Evolutionary conservation across 2,888 invertebrate genomes (phyloP).

Genomic region (Schizaphis graminum): DNA sequence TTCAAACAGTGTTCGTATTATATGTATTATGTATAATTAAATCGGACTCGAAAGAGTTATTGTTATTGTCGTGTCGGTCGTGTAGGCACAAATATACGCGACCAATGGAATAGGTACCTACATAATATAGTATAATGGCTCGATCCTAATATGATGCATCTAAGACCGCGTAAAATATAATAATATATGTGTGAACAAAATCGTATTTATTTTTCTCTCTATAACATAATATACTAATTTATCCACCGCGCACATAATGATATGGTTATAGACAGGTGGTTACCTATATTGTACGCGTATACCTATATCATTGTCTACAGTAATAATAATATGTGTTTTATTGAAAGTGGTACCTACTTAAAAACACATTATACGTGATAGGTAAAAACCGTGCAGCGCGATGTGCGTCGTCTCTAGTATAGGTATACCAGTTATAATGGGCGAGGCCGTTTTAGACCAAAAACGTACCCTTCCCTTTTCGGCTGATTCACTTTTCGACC

Average conservation of each 20-base stretch:
- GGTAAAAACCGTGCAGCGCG: too few species aligned
- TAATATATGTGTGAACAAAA: background rate
- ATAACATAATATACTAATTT: background rate
- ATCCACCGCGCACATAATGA: background rate
- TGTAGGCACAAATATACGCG: background rate
- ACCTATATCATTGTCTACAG: background rate
- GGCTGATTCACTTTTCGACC: too few species aligned
- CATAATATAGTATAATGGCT: background rate
- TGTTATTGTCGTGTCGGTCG: conserved; percentile 7
- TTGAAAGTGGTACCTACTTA: background rate
- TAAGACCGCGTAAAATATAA: background rate
- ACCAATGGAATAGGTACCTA: background rate
- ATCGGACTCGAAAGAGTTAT: background rate
- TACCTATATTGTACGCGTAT: background rate
- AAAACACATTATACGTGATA: background rate
- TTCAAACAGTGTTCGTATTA: background rate
- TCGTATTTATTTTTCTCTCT: background rate
- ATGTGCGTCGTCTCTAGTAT: background rate
- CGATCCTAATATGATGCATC: background rate
- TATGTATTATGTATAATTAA: background rate
- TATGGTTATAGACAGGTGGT: background rate
- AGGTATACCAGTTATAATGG: too few species aligned
- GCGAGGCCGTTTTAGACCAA: too few species aligned
- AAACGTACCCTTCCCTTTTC: too few species aligned
- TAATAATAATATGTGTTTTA: background rate